Evolutionary conservation across 2,888 invertebrate genomes (phyloP), one percentile per base, ranked within the genome.

Genomic region (Idaea aversata): DNA sequence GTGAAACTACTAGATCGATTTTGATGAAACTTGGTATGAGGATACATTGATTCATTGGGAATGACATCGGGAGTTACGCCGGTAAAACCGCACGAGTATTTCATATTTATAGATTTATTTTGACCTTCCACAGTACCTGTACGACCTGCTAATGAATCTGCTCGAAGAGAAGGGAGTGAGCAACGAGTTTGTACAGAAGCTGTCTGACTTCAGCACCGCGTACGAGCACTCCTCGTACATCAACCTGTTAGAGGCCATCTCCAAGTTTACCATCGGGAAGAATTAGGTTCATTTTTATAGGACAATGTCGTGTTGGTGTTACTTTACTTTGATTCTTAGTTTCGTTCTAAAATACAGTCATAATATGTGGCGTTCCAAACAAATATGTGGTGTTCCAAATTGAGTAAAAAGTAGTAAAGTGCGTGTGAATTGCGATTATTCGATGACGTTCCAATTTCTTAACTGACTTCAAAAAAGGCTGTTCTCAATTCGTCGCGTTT

Each of bases 141-240:
- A 99, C 83, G 99, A 99, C 86, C 94, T 98, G 62, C 92, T 99
- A 73, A 97, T 99, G 96, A 98, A 99, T 83, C 94, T 98, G 75
- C 93, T 99, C 67, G 99, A 99, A 87, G 99, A 99, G 85, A 97
- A 99, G 77, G 99, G 99, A 57, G 93, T 99, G 69, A 96, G 97
- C 81, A 98, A 98, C 80, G 97, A 98, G 71, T 99, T 99, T 88
- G 97, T 96, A 0, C 97, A 97, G 77, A 97, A 98, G 83, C 84
- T 99, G 25, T 95, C 97, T 0, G 96, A 97, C 70, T 95, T 97
- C 85, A 97, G 97, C 83, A 99, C 99, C 4, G 95, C 95, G 0
- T 98, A 98, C 83, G 99, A 99, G 88, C 99, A 99, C 86, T 93
- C 95, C 2, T 95, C 97, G 2, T 99, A 99, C 88, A 97, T 99